Percentiles rank a stretch among this genome's conserved stretches.
phyloP scores from a whole-genome alignment of 2,113 vertebrate genomes.

The Porphyrio hochstetteri region DNA sequence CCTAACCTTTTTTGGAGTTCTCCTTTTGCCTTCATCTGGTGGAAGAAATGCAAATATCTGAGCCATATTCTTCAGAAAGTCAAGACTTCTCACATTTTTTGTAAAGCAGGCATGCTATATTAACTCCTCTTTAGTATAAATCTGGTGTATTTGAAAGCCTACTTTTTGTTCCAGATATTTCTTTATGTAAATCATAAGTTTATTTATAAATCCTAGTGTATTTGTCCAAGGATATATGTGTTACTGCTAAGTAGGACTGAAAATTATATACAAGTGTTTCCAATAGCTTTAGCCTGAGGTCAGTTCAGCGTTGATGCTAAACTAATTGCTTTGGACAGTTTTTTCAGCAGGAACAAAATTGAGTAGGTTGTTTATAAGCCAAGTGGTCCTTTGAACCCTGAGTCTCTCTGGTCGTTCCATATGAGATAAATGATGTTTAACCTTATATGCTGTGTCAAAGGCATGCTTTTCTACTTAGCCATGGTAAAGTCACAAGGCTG shows the following conservation, averaged over 20 bases:
- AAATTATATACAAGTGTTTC: conserved; percentile 2
- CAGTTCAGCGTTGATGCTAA: not conserved
- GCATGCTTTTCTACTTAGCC: conserved; percentile 28
- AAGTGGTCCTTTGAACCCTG: conserved; percentile 36
- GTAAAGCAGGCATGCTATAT: not conserved
- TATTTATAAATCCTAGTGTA: not conserved
- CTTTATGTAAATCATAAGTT: not conserved
- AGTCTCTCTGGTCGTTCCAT: not conserved
- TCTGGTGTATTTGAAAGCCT: not conserved
- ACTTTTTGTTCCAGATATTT: not conserved
- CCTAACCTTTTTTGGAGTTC: not conserved
- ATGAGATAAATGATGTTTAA: conserved; percentile 30
- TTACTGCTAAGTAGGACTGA: not conserved
- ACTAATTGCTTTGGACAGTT: conserved; percentile 48
- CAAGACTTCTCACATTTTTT: not conserved
- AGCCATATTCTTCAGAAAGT: not conserved
- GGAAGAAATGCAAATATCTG: not conserved
- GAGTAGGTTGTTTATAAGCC: conserved; percentile 42
- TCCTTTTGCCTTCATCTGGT: not conserved
- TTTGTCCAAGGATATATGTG: not conserved
- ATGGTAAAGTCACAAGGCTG: not conserved
- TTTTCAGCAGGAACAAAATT: conserved; percentile 44
- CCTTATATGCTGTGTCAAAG: not conserved
- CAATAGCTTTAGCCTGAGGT: conserved; percentile 29
- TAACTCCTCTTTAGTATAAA: not conserved